These are phyloP conservation scores for Macroramphosus scolopax DNA, from an alignment of 2,797 vertebrate species.

Conservation along the genomic window DNA sequence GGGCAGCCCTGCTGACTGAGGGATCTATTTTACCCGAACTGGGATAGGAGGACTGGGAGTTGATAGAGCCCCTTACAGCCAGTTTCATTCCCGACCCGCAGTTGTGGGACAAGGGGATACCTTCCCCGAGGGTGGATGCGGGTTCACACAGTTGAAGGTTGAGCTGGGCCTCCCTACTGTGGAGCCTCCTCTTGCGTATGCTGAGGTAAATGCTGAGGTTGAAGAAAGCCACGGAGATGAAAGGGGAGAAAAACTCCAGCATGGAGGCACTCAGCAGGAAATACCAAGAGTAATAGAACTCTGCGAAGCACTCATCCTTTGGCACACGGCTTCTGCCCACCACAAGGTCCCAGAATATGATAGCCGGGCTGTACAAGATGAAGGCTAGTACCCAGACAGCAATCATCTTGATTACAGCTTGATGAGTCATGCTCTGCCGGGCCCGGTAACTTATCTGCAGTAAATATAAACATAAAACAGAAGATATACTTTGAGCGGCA, in stretches of 20 bases:
- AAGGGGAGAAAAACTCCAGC: conserved; percentile 86
- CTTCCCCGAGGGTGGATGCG: conserved; percentile 47
- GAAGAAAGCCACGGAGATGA: conserved; percentile 86
- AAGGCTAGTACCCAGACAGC: conserved; percentile 86
- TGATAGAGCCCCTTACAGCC: conserved; percentile 57
- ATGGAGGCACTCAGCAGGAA: conserved; percentile 80
- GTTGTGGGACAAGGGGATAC: conserved; percentile 55
- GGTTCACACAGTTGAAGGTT: conserved; percentile 52
- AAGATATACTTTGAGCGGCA: conserved; percentile 10
- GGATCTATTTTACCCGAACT: conserved; percentile 70
- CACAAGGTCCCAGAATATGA: conserved; percentile 80
- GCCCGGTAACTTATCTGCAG: conserved; percentile 85
- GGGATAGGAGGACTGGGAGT: conserved; percentile 67
- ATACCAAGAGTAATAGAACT: conserved; percentile 80
- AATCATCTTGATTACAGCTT: conserved; percentile 80
- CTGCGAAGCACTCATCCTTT: conserved; percentile 69
- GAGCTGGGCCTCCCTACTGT: conserved; percentile 52
- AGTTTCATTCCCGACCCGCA: conserved; percentile 63
- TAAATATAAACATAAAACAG: conserved; percentile 43
- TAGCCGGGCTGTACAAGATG: conserved; percentile 83
- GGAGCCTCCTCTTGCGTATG: conserved; percentile 79
- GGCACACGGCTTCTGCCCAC: conserved; percentile 66
- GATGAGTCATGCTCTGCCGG: conserved; percentile 71
- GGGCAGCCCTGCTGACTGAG: conserved; percentile 66
- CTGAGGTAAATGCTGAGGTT: conserved; percentile 85